These are phyloP conservation scores for Orbicella faveolata DNA, from an alignment of 64 coral and sea anemone genomes.

Conservation along the genomic window DNA sequence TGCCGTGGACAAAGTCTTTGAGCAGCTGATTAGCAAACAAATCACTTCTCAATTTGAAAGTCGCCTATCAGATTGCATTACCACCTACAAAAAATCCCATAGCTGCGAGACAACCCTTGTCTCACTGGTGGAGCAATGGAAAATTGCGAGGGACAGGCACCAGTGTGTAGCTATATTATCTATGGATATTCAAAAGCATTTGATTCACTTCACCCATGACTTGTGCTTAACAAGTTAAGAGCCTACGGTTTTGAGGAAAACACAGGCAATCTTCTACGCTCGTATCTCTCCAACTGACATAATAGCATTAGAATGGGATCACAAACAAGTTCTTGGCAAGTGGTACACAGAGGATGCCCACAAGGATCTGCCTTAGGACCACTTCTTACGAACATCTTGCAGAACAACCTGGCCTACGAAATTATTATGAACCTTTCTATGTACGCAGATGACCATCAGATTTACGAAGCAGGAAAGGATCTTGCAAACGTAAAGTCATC, in stretches of 20 bases:
- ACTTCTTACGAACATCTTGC: neutral
- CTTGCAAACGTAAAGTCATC: neutral
- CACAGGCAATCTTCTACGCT: neutral
- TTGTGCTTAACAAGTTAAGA: conserved; percentile 9
- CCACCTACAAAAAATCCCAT: neutral
- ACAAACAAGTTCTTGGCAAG: too few species aligned
- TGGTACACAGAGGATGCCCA: too few species aligned
- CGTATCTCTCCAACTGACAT: too few species aligned
- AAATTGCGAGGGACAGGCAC: neutral
- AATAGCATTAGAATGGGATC: too few species aligned
- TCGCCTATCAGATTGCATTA: too few species aligned
- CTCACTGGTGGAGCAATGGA: conserved; percentile 6
- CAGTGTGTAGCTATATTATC: conserved; percentile 17
- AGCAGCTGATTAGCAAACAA: too few species aligned
- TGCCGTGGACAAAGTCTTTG: too few species aligned
- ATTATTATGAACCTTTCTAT: neutral
- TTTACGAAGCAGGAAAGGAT: neutral
- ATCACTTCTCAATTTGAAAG: too few species aligned
- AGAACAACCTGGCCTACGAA: conserved; percentile 2
- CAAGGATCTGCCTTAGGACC: neutral
- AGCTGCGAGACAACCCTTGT: conserved; percentile 29
- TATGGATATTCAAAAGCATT: conserved; percentile 40
- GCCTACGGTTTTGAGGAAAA: conserved; percentile 21
- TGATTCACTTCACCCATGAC: neutral
- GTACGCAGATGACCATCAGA: neutral